Evolutionary conservation across 2,888 invertebrate genomes (phyloP).

Genomic region (Megalurothrips usitatus): DNA sequence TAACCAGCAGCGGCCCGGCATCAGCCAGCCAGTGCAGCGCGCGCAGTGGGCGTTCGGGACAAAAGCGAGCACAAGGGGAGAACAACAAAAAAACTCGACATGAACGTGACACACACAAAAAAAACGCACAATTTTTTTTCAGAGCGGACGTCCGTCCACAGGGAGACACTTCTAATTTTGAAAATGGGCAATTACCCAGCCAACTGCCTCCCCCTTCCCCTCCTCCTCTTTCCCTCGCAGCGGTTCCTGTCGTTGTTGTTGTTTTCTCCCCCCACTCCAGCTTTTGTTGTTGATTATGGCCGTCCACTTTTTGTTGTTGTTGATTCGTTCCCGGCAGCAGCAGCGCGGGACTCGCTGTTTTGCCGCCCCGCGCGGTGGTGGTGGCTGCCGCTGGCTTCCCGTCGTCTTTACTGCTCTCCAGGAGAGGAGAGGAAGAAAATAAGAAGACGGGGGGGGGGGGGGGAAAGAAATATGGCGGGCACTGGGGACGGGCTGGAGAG

Average conservation of each 20-base stretch:
- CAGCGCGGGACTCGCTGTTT: neutral
- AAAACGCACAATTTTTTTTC: neutral
- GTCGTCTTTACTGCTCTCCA: neutral
- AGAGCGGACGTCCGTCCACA: neutral
- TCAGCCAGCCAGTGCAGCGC: too few relatives aligned
- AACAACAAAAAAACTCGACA: neutral
- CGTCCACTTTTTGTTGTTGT: neutral
- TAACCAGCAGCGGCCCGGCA: too few relatives aligned
- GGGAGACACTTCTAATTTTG: conserved; percentile 21
- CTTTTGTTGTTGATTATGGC: neutral
- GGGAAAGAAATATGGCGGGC: neutral
- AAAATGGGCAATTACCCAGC: conserved; percentile 12
- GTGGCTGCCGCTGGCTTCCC: too few relatives aligned
- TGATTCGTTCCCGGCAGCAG: neutral
- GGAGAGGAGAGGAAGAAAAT: neutral
- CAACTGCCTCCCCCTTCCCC: neutral
- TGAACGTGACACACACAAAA: neutral
- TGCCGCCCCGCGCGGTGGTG: too few relatives aligned
- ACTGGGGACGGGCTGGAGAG: too few relatives aligned
- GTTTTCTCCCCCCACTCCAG: neutral
- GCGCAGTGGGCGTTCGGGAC: neutral
- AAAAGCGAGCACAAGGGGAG: too few relatives aligned
- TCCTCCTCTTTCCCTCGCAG: neutral
- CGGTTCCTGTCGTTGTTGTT: neutral
- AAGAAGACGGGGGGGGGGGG: neutral